Evolutionary conservation across 2,888 invertebrate species (phyloP).

Genomic region (Eristalis tenax): DNA sequence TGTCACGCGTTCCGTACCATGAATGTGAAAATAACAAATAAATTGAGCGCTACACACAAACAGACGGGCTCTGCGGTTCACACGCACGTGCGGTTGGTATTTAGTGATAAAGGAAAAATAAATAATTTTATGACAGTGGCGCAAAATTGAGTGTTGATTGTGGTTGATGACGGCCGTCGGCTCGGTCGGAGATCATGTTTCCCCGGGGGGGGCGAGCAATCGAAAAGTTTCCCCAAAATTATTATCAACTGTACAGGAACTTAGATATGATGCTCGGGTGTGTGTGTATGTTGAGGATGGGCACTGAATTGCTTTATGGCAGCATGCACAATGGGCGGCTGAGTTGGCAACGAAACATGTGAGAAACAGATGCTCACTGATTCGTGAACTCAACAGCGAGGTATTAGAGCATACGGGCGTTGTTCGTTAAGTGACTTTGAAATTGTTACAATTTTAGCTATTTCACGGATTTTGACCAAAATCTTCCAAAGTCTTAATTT

Average conservation of each 20-base stretch:
- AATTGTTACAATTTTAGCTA: too few relatives aligned
- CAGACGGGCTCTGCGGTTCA: neutral
- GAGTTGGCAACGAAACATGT: neutral
- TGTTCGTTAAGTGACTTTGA: too few relatives aligned
- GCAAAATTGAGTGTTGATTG: neutral
- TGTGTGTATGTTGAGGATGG: too few relatives aligned
- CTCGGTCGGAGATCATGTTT: constrained; percentile 17
- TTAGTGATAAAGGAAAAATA: constrained; percentile 8
- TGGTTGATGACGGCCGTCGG: neutral
- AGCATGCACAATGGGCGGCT: neutral
- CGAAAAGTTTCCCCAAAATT: neutral
- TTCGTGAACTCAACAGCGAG: too few relatives aligned
- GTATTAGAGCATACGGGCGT: too few relatives aligned
- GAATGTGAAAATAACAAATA: constrained; percentile 21
- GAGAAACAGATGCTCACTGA: too few relatives aligned
- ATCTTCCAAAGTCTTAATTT: too few relatives aligned
- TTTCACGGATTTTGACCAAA: too few relatives aligned
- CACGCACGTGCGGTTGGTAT: neutral
- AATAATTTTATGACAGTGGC: constrained; percentile 9
- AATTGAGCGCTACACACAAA: constrained; percentile 3
- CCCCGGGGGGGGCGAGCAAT: neutral
- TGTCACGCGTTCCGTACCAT: constrained; percentile 24
- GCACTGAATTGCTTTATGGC: neutral
- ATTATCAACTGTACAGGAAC: neutral
- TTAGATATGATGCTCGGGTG: too few relatives aligned